Percentiles rank a stretch among this genome's conserved stretches.
Evolutionary conservation across 2,113 vertebrate species (phyloP).

Genomic region (Garra rufa): DNA sequence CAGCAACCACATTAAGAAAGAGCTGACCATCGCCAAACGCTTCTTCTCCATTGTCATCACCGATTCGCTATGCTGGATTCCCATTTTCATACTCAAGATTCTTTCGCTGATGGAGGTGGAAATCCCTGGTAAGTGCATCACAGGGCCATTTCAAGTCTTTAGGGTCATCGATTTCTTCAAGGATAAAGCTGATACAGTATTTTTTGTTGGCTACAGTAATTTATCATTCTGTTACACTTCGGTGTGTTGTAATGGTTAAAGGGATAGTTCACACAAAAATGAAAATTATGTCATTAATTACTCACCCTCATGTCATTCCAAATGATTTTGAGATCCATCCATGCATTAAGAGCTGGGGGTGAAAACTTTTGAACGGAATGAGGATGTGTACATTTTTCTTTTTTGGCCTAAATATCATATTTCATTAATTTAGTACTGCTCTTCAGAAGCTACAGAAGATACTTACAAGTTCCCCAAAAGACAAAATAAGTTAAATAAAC

Average conservation of each 20-base stretch:
- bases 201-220: background rate
- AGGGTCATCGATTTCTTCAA: background rate
- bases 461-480: no score
- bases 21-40: constrained; percentile 92
- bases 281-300: no score
- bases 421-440: no score
- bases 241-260: background rate
- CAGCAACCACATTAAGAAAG: constrained; percentile 92
- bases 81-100: constrained; percentile 95
- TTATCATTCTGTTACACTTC: background rate
- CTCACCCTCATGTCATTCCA: no score
- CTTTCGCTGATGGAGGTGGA: constrained; percentile 92
- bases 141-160: background rate
- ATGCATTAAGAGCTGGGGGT: no score
- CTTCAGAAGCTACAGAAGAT: no score
- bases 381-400: no score
- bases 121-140: constrained; percentile 85
- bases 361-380: no score
- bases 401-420: no score
- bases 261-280: no score
- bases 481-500: no score
- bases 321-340: no score
- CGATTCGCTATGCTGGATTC: constrained; percentile 96
- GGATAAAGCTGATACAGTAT: background rate
- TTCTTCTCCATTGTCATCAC: constrained; percentile 99